These are phyloP conservation scores for Argya squamiceps DNA, from an alignment of 2,797 vertebrate genomes.

Conservation along the genomic window DNA sequence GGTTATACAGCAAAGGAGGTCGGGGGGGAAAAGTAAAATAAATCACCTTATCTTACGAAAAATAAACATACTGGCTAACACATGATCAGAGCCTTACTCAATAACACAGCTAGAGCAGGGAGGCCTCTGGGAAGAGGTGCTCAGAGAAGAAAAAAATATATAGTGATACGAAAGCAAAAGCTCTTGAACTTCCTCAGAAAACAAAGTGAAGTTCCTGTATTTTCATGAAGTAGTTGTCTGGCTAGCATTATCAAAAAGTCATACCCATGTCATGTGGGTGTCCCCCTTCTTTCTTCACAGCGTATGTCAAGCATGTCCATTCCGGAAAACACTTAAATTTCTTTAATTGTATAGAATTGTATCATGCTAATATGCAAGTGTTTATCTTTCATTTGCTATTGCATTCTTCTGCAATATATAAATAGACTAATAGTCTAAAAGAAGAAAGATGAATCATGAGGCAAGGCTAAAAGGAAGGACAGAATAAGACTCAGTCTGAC, in stretches of 20 bases:
- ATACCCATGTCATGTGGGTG: background rate
- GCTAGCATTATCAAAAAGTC: background rate
- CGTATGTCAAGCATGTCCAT: background rate
- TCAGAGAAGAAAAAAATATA: background rate
- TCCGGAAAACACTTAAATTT: background rate
- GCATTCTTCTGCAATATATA: constrained; percentile 83
- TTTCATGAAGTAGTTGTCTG: background rate
- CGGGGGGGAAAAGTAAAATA: background rate
- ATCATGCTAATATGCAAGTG: constrained; percentile 19
- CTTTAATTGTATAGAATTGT: background rate
- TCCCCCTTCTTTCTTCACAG: background rate
- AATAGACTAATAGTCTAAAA: constrained; percentile 93
- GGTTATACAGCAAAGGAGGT: background rate
- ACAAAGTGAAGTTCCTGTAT: background rate
- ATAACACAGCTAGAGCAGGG: background rate
- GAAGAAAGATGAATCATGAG: constrained; percentile 89
- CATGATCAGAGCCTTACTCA: background rate
- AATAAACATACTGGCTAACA: background rate
- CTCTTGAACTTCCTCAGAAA: background rate
- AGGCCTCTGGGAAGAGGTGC: background rate
- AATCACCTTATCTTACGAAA: background rate
- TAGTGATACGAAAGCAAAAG: background rate
- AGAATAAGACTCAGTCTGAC: constrained; percentile 85
- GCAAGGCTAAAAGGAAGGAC: constrained; percentile 80
- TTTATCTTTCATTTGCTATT: constrained; percentile 73